phyloP scores from a whole-genome alignment of 2,113 vertebrate species.

The Heterotis niloticus region DNA sequence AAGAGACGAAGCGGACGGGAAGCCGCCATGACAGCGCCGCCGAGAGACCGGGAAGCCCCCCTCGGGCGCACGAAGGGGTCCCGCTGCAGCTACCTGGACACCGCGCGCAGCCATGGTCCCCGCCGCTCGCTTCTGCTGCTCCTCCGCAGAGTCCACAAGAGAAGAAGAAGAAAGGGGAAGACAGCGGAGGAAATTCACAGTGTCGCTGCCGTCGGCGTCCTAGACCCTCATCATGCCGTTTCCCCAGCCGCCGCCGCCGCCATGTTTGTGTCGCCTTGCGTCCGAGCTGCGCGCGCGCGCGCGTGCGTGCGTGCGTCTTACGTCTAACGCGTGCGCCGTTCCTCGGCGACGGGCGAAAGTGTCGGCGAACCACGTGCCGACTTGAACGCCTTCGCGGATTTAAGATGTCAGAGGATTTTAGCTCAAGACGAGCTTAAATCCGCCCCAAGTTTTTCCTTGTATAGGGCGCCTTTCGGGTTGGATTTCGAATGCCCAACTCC shows the following conservation, averaged over 20 bases:
- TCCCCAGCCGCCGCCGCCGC: conserved; percentile 62
- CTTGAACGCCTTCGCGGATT: too few species aligned
- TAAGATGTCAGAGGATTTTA: too few species aligned
- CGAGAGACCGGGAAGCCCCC: conserved; percentile 9
- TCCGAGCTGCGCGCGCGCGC: conserved; percentile 47
- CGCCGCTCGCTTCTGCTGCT: conserved; percentile 47
- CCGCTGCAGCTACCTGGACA: conserved; percentile 66
- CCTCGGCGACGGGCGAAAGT: not conserved
- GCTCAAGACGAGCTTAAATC: too few species aligned
- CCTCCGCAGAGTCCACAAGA: conserved; percentile 46
- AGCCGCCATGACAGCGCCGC: too few species aligned
- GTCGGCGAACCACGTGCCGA: not conserved
- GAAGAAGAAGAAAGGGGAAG: conserved; percentile 49
- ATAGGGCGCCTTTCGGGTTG: too few species aligned
- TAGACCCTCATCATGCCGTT: conserved; percentile 66
- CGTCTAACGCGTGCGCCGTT: not conserved
- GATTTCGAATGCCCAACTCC: too few species aligned
- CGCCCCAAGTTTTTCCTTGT: too few species aligned
- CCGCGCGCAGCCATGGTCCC: conserved; percentile 75
- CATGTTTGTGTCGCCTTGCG: conserved; percentile 66
- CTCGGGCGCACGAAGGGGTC: conserved; percentile 30
- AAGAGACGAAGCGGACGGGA: too few species aligned
- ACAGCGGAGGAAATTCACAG: conserved; percentile 41
- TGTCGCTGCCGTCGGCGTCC: conserved; percentile 46
- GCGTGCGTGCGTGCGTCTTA: conserved; percentile 1